Base-by-base conservation (phyloP, 92 coral and sea anemone genomes). In the Chrysogorgia sp. region DNA sequence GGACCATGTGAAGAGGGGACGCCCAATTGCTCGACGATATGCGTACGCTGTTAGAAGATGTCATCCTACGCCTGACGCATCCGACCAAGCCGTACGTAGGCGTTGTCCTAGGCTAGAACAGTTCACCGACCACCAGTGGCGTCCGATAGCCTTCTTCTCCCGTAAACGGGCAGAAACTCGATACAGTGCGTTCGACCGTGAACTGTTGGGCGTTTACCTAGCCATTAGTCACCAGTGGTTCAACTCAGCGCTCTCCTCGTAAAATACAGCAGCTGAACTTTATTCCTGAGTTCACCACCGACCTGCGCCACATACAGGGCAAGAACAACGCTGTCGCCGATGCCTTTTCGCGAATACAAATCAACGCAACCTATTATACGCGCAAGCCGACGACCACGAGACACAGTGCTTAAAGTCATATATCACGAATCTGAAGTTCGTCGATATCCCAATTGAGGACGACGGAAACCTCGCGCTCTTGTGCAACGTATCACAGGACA, bases 401-500 rank as follows among this genome's bases (percentile, higher is more conserved):
- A 62, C 68, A n/a, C 35, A 25, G 43, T 10, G n/a, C 40, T 40
- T 62, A 8, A 63, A 31, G 48, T 30, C 48, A 2, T 13, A 24
- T 31, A 1, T 10, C 20, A 63, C 70, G 1, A 63, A 20, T 5
- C 20, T 63, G 29, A 40, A 34, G 50, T 26, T 63, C 2, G 48
- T 63, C 7, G 22, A 63, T 21, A 21, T 63, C 22, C 23, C 47
- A 12, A 41, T 63, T 0, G 34, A 62, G n/a, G 68, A 30, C 34
- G 19, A 13, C 3, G 68, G 30, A 34, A 62, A 62, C 33, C 68
- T 62, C 68, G 30, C 68, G 10, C 50, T 63, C 1, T 45, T 63
- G 43, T 34, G 70, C 21, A 45, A 63, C 47, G 17, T 35, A 34
- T 63, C 63, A 22, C 40, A 72, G 48, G 79, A 41, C 64, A 72